A percentile compares a stretch with the other conserved stretches of the same genome.
These are phyloP conservation scores for Malachius bipustulatus DNA, from an alignment of 2,888 invertebrate species.

Conservation along the genomic window DNA sequence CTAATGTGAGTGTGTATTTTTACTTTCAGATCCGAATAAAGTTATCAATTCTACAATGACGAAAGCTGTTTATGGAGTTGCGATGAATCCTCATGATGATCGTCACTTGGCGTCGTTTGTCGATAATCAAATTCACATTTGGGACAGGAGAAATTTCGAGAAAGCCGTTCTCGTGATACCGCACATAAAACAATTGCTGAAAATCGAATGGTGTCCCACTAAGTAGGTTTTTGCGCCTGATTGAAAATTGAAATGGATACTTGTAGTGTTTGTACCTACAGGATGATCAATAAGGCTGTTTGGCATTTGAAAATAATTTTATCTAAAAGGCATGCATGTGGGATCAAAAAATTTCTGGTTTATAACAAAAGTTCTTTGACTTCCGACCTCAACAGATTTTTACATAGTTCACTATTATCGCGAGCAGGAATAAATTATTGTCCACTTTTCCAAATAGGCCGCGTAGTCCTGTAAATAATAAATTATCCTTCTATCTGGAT, in stretches of 20 bases:
- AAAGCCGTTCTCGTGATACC: slow-evolving; percentile 67
- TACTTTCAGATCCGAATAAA: slow-evolving; percentile 55
- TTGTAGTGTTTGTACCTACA: no score
- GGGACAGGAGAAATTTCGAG: slow-evolving; percentile 81
- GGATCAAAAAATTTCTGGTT: no score
- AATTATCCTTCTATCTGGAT: no score
- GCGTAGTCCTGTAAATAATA: no score
- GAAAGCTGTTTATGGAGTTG: slow-evolving; percentile 74
- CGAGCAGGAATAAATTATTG: no score
- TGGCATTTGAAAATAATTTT: slow-evolving; percentile 7
- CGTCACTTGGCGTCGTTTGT: slow-evolving; percentile 74
- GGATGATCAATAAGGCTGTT: slow-evolving; percentile 2
- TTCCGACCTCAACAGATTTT: no score
- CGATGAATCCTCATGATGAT: slow-evolving; percentile 65
- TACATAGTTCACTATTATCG: no score
- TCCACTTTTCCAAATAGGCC: no score
- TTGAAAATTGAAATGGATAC: no score
- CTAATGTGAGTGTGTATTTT: no score
- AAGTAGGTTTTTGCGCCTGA: slow-evolving; percentile 45
- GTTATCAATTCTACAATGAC: slow-evolving; percentile 56
- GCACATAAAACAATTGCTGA: slow-evolving; percentile 55
- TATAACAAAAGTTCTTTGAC: no score
- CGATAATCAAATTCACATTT: slow-evolving; percentile 70
- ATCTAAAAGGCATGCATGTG: no score
- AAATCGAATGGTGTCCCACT: slow-evolving; percentile 83